phyloP scores from a whole-genome alignment of 2,113 vertebrate genomes.

The Alces alces region DNA sequence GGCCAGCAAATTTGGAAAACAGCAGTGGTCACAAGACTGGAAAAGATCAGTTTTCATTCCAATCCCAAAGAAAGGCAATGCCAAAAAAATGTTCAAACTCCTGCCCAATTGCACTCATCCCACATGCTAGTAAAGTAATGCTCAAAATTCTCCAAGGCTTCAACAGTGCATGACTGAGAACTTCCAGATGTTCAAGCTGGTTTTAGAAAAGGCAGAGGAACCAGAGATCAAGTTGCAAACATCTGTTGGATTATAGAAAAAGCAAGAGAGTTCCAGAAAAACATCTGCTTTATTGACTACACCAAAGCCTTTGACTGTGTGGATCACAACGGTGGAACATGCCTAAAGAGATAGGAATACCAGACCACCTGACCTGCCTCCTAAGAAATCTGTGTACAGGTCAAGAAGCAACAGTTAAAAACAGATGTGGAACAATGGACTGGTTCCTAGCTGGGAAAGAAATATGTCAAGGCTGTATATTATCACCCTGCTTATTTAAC shows the following conservation, averaged over 20 bases:
- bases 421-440: neutral
- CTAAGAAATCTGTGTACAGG: neutral
- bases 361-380: neutral
- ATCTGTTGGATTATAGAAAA: neutral
- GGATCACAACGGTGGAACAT: neutral
- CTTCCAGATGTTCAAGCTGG: neutral
- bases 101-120: neutral
- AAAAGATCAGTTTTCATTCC: neutral
- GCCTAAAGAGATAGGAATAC: neutral
- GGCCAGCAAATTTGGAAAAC: neutral
- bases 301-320: neutral
- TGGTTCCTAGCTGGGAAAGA: neutral
- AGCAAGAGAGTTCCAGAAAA: neutral
- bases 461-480: neutral
- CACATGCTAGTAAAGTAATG: neutral
- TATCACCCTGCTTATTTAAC: neutral
- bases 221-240: neutral
- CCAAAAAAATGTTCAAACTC: neutral
- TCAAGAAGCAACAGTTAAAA: neutral
- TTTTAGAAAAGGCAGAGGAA: neutral
- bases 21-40: neutral
- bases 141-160: neutral
- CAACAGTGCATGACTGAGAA: neutral
- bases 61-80: neutral
- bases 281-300: neutral